Evolutionary conservation across 2,797 vertebrate species (phyloP).

Genomic region (Erpetoichthys calabaricus): DNA sequence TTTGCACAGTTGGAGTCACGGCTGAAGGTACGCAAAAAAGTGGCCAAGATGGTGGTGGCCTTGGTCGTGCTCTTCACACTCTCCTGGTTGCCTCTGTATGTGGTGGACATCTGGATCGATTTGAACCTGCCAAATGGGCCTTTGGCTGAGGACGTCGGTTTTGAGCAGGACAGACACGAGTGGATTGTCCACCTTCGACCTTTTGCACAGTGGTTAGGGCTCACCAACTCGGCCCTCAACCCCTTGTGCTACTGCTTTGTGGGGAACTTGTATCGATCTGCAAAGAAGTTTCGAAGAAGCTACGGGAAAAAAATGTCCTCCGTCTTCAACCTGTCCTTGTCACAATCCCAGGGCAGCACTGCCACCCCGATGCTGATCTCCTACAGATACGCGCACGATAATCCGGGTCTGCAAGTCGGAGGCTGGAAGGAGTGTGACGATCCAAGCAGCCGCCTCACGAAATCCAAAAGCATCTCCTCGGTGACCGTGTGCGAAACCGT

Average conservation of each 20-base stretch:
- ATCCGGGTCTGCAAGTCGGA: constrained; percentile 7
- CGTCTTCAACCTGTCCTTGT: constrained; percentile 23
- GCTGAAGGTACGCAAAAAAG: constrained; percentile 34
- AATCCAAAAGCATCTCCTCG: constrained; percentile 22
- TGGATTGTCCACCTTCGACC: constrained; percentile 40
- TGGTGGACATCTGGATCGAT: constrained; percentile 43
- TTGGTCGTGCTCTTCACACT: constrained; percentile 43
- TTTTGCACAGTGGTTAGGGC: constrained; percentile 46
- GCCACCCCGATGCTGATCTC: constrained; percentile 14
- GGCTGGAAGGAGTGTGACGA: constrained; percentile 8
- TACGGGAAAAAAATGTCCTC: constrained; percentile 36
- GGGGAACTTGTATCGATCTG: constrained; percentile 40
- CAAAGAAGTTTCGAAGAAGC: constrained; percentile 33
- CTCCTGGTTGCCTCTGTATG: constrained; percentile 44
- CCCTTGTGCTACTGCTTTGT: constrained; percentile 47
- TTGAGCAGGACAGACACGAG: constrained; percentile 22
- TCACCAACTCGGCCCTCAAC: constrained; percentile 47
- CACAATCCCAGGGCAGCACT: constrained; percentile 16
- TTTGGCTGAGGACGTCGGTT: constrained; percentile 14
- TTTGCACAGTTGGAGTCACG: constrained; percentile 22
- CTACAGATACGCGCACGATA: constrained; percentile 14
- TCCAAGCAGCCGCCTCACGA: constrained; percentile 15
- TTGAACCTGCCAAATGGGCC: constrained; percentile 31
- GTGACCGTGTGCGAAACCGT: constrained; percentile 29
- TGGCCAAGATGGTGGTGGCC: constrained; percentile 43